A percentile compares a stretch with the other conserved stretches of the same genome.
Conservation (phyloP, 2,888 invertebrate species). For the Drosophila leonis region DNA sequence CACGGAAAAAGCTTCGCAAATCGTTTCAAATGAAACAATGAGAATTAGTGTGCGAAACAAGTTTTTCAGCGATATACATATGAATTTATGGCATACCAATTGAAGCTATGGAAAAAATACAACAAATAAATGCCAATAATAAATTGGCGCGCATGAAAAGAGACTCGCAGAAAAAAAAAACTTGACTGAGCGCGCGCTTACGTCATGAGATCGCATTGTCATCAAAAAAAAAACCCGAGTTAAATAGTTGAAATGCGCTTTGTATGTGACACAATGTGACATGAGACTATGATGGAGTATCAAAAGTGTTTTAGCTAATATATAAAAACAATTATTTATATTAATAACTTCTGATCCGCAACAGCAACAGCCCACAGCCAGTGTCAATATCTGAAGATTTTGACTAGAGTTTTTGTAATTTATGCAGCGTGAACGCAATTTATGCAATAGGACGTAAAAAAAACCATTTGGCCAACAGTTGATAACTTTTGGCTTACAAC, state of each 20-base stretch:
- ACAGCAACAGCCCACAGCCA: background rate
- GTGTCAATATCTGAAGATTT: background rate
- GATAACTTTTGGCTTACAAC: slow-evolving; percentile 18
- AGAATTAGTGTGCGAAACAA: slow-evolving; percentile 51
- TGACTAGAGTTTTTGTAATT: slow-evolving; percentile 22
- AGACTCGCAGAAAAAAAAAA: slow-evolving; percentile 15
- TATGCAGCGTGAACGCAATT: slow-evolving; percentile 42
- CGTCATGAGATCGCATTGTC: slow-evolving; percentile 59
- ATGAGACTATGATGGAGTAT: background rate
- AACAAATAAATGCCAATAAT: slow-evolving; percentile 25
- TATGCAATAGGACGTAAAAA: slow-evolving; percentile 32
- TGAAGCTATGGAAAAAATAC: slow-evolving; percentile 20
- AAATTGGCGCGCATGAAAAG: slow-evolving; percentile 27
- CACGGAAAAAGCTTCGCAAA: slow-evolving; percentile 53
- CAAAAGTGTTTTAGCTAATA: background rate
- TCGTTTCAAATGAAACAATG: slow-evolving; percentile 53
- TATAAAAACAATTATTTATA: background rate
- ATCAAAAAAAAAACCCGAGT: slow-evolving; percentile 25
- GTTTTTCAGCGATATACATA: slow-evolving; percentile 41
- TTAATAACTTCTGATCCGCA: background rate
- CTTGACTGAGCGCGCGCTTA: slow-evolving; percentile 45
- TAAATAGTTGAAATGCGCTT: slow-evolving; percentile 10
- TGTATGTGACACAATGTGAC: slow-evolving; percentile 16
- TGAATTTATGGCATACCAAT: slow-evolving; percentile 32
- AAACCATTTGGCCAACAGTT: slow-evolving; percentile 34